These are phyloP conservation scores for Pseudoatta argentina DNA, from an alignment of 1,140 invertebrate species.

Conservation along the genomic window DNA sequence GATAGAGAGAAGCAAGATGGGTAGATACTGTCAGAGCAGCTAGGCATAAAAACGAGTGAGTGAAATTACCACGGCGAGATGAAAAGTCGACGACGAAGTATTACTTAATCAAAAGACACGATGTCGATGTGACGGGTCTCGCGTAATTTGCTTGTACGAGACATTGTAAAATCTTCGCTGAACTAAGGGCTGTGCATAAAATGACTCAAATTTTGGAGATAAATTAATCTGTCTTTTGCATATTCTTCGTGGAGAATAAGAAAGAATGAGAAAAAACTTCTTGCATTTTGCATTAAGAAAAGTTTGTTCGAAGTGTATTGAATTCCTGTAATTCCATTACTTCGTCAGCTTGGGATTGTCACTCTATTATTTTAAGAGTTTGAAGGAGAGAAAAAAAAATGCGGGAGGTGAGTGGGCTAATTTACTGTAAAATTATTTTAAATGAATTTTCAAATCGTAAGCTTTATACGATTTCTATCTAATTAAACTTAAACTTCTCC, in stretches of 20 bases:
- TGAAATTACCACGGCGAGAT: conserved; percentile 46
- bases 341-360: conserved; percentile 17
- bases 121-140: conserved; percentile 49
- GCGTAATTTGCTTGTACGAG: conserved; percentile 63
- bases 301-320: conserved; percentile 6
- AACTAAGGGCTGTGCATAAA: conserved; percentile 23
- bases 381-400: not conserved
- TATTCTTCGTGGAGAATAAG: not conserved
- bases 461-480: not conserved
- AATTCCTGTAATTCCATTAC: conserved; percentile 26
- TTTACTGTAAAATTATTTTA: not conserved
- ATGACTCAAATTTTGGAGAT: conserved; percentile 31
- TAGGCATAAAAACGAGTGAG: conserved; percentile 11
- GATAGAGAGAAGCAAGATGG: not conserved
- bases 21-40: conserved; percentile 10
- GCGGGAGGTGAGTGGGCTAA: not conserved
- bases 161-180: conserved; percentile 59
- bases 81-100: conserved; percentile 60
- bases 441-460: not conserved
- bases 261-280: not conserved
- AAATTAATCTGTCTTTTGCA: conserved; percentile 50
- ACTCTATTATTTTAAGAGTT: not conserved
- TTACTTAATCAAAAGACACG: conserved; percentile 61
- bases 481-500: not conserved
- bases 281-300: conserved; percentile 3